Conservation (phyloP, 53 echinoderm and acorn worm species). For the Echinarachnius parma region DNA sequence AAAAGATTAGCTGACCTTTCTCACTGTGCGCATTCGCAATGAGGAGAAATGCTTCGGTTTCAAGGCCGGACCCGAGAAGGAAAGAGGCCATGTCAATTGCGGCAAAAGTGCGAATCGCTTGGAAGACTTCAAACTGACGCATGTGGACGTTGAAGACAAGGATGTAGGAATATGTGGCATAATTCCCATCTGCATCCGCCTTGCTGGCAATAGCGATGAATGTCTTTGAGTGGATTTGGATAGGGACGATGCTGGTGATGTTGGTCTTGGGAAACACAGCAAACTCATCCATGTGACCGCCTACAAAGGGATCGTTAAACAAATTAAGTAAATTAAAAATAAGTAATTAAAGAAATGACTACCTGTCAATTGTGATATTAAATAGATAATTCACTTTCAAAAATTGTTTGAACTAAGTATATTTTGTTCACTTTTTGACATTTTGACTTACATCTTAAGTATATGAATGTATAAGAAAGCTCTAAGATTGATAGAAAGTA, state of each 20-base stretch:
- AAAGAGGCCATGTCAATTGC: constrained; percentile 81
- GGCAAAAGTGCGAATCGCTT: constrained; percentile 62
- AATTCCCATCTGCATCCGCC: constrained; percentile 13
- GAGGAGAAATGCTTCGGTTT: constrained; percentile 70
- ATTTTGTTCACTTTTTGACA: no score
- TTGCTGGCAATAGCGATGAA: constrained; percentile 68
- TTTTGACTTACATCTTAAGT: no score
- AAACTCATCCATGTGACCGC: constrained; percentile 69
- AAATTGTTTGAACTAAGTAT: no score
- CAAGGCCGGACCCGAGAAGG: constrained; percentile 55
- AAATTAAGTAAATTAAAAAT: no score
- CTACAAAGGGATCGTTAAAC: constrained; percentile 40
- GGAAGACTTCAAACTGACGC: constrained; percentile 38
- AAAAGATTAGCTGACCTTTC: constrained; percentile 5
- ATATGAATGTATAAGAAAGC: no score
- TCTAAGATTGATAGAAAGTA: no score
- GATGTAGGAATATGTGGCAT: constrained; percentile 39
- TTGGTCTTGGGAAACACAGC: constrained; percentile 50
- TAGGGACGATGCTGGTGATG: constrained; percentile 56
- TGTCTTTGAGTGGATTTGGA: constrained; percentile 52
- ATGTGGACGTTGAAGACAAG: constrained; percentile 42
- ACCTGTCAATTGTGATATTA: no score
- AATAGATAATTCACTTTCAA: no score
- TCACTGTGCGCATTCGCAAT: constrained; percentile 52
- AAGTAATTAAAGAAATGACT: no score